These are phyloP conservation scores for Drosophila merina DNA, from an alignment of 2,888 invertebrate species.

Conservation along the genomic window DNA sequence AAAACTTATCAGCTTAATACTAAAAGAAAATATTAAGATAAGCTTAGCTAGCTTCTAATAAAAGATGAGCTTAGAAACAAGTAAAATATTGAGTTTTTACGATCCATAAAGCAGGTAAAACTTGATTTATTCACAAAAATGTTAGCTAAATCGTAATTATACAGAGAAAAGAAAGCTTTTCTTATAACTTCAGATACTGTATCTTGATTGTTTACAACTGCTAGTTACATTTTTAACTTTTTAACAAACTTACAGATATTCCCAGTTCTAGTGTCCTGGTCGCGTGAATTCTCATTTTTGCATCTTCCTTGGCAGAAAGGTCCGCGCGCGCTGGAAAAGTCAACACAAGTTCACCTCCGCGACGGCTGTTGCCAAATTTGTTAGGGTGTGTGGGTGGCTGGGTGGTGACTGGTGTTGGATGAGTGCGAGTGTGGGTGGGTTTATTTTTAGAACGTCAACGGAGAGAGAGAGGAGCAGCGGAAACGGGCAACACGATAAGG, in stretches of 20 bases:
- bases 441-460: conserved; percentile 73
- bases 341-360: conserved; percentile 37
- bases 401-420: conserved; percentile 13
- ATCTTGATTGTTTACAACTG: too few species aligned
- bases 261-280: conserved; percentile 32
- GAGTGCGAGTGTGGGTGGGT: conserved; percentile 64
- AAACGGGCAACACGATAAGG: conserved; percentile 55
- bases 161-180: too few species aligned
- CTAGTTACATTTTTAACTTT: too few species aligned
- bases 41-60: too few species aligned
- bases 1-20: too few species aligned
- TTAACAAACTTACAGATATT: conserved; percentile 74
- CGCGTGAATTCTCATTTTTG: conserved; percentile 49
- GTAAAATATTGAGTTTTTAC: background rate
- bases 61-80: too few species aligned
- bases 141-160: background rate
- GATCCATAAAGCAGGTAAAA: background rate
- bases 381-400: conserved; percentile 24
- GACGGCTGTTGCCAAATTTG: conserved; percentile 48
- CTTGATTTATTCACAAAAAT: background rate
- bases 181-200: too few species aligned
- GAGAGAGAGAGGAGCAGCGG: conserved; percentile 10
- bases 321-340: conserved; percentile 37
- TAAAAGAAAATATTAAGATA: too few species aligned
- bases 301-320: conserved; percentile 35